phyloP scores from a whole-genome alignment of 2,888 invertebrate genomes.

The Dryobota labecula region DNA sequence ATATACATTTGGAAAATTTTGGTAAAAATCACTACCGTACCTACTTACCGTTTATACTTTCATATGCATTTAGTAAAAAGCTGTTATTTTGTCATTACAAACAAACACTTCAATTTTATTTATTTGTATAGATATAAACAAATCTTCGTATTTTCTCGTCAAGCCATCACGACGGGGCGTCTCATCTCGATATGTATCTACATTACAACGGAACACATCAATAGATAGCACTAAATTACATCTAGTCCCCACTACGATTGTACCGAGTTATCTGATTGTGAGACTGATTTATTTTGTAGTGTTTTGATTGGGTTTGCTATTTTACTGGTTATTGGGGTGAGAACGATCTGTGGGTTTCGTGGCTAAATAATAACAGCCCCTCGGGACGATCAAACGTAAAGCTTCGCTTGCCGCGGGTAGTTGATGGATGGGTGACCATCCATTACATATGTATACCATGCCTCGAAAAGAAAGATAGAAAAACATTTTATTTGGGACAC shows the following conservation, averaged over 20 bases:
- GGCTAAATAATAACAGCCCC: neutral
- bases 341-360: neutral
- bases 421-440: neutral
- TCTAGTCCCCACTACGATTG: conserved; percentile 15
- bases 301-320: conserved; percentile 42
- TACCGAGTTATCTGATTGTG: conserved; percentile 20
- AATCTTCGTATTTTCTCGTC: neutral
- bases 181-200: conserved; percentile 19
- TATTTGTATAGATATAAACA: no score
- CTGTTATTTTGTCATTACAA: no score
- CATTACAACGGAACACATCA: conserved; percentile 3
- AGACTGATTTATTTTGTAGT: conserved; percentile 40
- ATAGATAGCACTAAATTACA: conserved; percentile 40
- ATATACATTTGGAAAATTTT: no score
- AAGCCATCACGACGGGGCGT: conserved; percentile 31
- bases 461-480: neutral
- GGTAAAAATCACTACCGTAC: no score
- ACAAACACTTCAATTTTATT: no score
- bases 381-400: neutral
- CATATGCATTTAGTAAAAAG: no score
- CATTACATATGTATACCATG: neutral
- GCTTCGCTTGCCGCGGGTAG: no score
- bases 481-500: no score
- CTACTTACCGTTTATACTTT: no score
- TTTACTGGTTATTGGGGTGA: conserved; percentile 23